Conservation (phyloP, 2,113 vertebrate genomes). For the Raja brachyura region DNA sequence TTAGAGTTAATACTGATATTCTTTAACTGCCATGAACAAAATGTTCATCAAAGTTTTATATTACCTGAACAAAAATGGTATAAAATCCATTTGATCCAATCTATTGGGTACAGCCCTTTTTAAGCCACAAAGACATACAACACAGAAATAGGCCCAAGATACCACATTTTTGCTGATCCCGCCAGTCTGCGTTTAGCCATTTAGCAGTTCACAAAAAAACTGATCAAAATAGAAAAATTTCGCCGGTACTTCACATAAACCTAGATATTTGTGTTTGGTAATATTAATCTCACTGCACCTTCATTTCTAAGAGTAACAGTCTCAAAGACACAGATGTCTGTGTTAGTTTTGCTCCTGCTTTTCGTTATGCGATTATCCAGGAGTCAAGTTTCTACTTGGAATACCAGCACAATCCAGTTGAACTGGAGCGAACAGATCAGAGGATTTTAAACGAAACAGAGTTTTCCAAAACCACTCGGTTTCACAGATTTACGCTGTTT, state of each 20-base stretch:
- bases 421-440: background rate
- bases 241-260: background rate
- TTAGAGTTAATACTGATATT: background rate
- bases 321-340: background rate
- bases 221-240: too few species aligned
- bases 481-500: background rate
- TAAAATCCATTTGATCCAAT: background rate
- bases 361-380: background rate
- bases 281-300: background rate
- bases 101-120: background rate
- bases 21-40: background rate
- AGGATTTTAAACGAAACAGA: background rate
- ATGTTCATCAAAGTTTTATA: background rate
- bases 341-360: background rate
- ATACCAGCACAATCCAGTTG: background rate
- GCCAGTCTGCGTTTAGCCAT: too few species aligned
- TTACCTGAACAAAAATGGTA: background rate
- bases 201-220: background rate
- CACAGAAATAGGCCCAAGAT: too few species aligned
- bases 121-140: background rate
- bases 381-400: background rate
- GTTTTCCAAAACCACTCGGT: background rate
- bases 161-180: too few species aligned
- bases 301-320: background rate
- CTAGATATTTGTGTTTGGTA: background rate